phyloP scores from a whole-genome alignment of 2,888 invertebrate species.

The Notodonta ziczac region DNA sequence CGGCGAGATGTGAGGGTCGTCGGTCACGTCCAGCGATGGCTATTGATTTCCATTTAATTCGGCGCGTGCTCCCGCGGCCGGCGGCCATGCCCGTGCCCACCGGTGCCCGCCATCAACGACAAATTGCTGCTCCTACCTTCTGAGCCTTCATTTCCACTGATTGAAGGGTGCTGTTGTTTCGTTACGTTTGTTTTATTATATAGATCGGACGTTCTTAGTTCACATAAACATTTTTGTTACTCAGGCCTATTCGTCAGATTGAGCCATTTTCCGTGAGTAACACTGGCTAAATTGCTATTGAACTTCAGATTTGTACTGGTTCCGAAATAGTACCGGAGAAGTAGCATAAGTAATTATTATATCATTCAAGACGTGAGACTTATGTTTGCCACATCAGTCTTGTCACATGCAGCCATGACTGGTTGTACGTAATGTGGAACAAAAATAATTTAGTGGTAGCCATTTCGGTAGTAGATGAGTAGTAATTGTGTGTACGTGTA shows the following conservation, averaged over 20 bases:
- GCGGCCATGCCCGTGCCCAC: slow-evolving; percentile 33
- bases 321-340: not conserved
- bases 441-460: slow-evolving; percentile 37
- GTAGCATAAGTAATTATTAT: not conserved
- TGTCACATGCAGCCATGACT: not conserved
- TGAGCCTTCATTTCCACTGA: slow-evolving; percentile 67
- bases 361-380: too few species aligned
- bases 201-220: not conserved
- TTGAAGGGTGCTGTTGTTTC: slow-evolving; percentile 58
- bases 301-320: not conserved
- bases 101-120: slow-evolving; percentile 56
- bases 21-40: slow-evolving; percentile 73
- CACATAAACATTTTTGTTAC: not conserved
- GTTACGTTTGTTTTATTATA: slow-evolving; percentile 24
- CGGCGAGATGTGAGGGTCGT: slow-evolving; percentile 63
- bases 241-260: not conserved
- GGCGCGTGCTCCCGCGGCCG: slow-evolving; percentile 71
- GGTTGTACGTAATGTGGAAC: slow-evolving; percentile 12
- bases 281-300: not conserved
- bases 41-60: slow-evolving; percentile 84
- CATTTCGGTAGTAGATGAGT: slow-evolving; percentile 49
- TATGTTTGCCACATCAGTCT: not conserved
- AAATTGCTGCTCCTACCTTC: slow-evolving; percentile 62
- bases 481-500: slow-evolving; percentile 46
- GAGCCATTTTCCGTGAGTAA: not conserved